Evolutionary conservation across 2,113 vertebrate species (phyloP), one percentile per base, ranked within the genome.

Genomic region (Prochilodus magdalenae): DNA sequence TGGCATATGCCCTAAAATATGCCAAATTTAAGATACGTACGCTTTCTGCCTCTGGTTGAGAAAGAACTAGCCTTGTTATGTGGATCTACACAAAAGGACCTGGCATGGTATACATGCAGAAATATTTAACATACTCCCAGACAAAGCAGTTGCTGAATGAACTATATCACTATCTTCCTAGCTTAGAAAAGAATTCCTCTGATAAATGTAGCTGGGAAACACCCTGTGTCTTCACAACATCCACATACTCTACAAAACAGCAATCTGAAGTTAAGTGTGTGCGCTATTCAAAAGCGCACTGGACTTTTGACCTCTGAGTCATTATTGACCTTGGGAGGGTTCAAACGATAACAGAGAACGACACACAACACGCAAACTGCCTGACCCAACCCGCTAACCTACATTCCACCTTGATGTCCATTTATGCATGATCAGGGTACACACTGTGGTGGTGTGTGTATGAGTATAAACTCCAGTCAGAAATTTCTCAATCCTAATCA

Each of bases 281-380:
- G 24, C 26, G n/a, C 26, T 16, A 33, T 26, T 62, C 2, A 20
- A 65, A 80, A 15, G 15, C 57, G 44, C 30, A 1, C 53, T 81
- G 86, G 86, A 93, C 91, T 90, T 55, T 73, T 60, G 63, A 63
- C 81, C 82, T 51, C 30, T 8, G 57, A 77, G 53, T 80, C 89
- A 90, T 89, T 90, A 90, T 85, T 93, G 88, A 89, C 85, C 51
- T 26, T 74, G 75, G 62, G 29, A 71, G 26, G 29, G 40, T 40
- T 73, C 29, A 57, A 77, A 3, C 65, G 33, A 83, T 75, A 72
- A 60, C 24, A 44, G 8, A 51, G 30, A 26, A 59, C 26, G 81
- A 51, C 27, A 73, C 63, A 76, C 69, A 80, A 71, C 70, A 44
- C 74, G 27, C 11, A 6, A 1, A 20, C 4, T 22, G 26, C 55